Evolutionary conservation across 1,140 invertebrate species (phyloP).

Genomic region (Drosophila burlai): DNA sequence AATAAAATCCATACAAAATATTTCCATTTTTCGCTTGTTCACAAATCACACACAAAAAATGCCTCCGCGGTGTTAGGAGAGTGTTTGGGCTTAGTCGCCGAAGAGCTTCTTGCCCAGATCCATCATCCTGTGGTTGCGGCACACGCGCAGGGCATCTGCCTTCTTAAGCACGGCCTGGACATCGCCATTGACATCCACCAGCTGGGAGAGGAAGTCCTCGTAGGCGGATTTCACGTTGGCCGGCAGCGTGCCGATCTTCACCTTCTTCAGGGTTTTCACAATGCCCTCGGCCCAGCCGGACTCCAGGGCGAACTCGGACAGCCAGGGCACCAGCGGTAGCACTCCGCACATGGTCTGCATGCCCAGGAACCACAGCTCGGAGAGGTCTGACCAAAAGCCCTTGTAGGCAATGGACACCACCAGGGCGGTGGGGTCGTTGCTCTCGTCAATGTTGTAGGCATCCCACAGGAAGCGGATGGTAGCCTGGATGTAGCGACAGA

Average conservation of each 20-base stretch:
- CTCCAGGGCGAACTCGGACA: conserved; percentile 95
- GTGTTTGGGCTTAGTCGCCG: conserved; percentile 88
- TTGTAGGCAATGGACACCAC: conserved; percentile 95
- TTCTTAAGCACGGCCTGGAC: conserved; percentile 92
- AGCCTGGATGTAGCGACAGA: conserved; percentile 94
- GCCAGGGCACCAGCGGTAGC: conserved; percentile 92
- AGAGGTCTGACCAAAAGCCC: conserved; percentile 94
- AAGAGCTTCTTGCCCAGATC: conserved; percentile 94
- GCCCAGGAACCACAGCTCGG: conserved; percentile 96
- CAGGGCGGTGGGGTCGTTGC: conserved; percentile 91
- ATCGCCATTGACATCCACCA: conserved; percentile 92
- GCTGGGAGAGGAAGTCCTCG: conserved; percentile 94
- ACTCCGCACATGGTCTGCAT: conserved; percentile 96
- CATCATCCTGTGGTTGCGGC: conserved; percentile 94
- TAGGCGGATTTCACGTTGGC: conserved; percentile 94
- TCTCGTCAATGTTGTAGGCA: conserved; percentile 95
- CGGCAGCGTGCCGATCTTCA: conserved; percentile 92
- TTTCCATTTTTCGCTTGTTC: conserved; percentile 44
- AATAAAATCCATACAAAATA: conserved; percentile 76
- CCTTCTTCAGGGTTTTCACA: conserved; percentile 91
- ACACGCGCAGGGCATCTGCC: conserved; percentile 92
- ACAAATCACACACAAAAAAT: conserved; percentile 55
- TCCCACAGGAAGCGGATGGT: conserved; percentile 96
- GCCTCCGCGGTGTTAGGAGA: conserved; percentile 18
- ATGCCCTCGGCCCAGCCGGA: conserved; percentile 97